Evolutionary conservation across 2,888 invertebrate genomes (phyloP).

Genomic region (Epiblema foenella): DNA sequence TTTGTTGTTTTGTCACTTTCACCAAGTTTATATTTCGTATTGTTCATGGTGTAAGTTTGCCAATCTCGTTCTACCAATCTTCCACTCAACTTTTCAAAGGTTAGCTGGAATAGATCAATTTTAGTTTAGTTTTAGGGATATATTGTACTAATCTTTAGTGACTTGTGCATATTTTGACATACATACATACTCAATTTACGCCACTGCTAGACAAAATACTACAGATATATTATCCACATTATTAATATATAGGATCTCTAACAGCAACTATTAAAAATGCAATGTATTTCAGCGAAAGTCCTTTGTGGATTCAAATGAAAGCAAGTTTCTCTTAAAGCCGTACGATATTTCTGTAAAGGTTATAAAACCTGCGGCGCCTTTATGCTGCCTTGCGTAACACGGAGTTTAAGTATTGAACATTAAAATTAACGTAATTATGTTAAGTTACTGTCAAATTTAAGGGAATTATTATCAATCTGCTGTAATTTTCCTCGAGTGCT

Average conservation of each 20-base stretch:
- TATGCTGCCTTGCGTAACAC: slow-evolving; percentile 37
- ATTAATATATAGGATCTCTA: background rate
- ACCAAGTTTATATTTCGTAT: background rate
- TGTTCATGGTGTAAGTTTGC: no score
- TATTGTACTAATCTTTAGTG: no score
- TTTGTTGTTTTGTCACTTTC: slow-evolving; percentile 8
- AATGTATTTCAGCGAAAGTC: slow-evolving; percentile 16
- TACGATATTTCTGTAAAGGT: slow-evolving; percentile 39
- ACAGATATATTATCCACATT: background rate
- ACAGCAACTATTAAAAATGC: background rate
- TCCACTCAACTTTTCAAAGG: no score
- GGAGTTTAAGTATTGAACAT: slow-evolving; percentile 33
- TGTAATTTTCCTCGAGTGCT: slow-evolving; percentile 36
- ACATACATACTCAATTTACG: no score
- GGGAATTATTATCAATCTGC: slow-evolving; percentile 38
- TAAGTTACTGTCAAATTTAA: slow-evolving; percentile 35
- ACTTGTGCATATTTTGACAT: no score
- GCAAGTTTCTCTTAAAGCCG: slow-evolving; percentile 35
- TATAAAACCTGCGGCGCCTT: slow-evolving; percentile 32
- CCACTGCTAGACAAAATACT: no score
- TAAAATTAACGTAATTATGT: slow-evolving; percentile 40
- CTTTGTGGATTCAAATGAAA: slow-evolving; percentile 33
- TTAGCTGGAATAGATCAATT: no score
- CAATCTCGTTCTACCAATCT: no score
- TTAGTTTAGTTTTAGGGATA: no score